Evolutionary conservation across 2,113 vertebrate species (phyloP).

Genomic region (Hippolais icterina): DNA sequence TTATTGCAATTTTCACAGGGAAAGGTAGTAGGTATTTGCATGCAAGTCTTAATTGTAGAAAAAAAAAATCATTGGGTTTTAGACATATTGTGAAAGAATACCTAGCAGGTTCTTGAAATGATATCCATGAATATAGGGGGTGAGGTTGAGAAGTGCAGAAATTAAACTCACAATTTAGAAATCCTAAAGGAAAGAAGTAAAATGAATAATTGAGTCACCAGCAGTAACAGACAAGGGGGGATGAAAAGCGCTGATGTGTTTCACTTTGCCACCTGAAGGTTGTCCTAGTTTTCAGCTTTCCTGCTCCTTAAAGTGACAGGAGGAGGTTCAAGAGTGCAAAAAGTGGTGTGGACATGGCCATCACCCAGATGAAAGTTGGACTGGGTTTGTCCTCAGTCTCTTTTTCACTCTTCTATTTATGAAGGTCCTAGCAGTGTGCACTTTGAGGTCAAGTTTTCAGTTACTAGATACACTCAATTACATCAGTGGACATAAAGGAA

Average conservation of each 20-base stretch:
- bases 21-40: background rate
- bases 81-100: background rate
- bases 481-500: background rate
- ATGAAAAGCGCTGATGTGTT: background rate
- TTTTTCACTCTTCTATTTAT: background rate
- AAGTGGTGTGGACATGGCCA: rapidly evolving
- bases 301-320: background rate
- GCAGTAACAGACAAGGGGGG: background rate
- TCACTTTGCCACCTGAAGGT: background rate
- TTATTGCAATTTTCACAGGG: background rate
- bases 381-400: background rate
- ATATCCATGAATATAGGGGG: background rate
- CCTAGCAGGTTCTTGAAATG: rapidly evolving
- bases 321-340: background rate
- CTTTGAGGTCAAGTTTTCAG: background rate
- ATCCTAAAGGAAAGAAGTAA: background rate
- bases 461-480: background rate
- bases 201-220: background rate
- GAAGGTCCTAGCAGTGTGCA: background rate
- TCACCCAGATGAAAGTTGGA: rapidly evolving
- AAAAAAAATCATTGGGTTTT: background rate
- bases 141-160: background rate
- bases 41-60: background rate
- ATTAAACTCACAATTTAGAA: background rate
- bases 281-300: background rate